Conservation (phyloP, 2,888 invertebrate species). For the Neuroscelio doddi region DNA sequence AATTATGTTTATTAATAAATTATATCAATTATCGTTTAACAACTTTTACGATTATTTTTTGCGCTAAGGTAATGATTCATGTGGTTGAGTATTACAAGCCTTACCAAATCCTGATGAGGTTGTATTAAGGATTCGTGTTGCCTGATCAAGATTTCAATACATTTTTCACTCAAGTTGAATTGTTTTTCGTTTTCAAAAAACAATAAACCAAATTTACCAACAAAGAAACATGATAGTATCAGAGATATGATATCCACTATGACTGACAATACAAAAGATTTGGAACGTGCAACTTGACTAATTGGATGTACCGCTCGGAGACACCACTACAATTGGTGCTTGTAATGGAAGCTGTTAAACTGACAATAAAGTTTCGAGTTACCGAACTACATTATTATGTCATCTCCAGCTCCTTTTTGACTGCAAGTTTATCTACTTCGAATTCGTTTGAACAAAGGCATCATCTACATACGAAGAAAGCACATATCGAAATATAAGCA, state of each 20-base stretch:
- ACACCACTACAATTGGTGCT: not conserved
- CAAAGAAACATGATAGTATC: constrained; percentile 21
- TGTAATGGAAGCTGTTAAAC: no score
- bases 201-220: constrained; percentile 13
- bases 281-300: constrained; percentile 41
- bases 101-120: no score
- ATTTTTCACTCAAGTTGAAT: no score
- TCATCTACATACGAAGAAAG: not conserved
- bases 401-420: constrained; percentile 1
- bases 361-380: not conserved
- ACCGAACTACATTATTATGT: constrained; percentile 12
- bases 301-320: constrained; percentile 31
- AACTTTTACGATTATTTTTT: no score
- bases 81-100: no score
- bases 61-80: no score
- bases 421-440: not conserved
- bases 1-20: no score
- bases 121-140: no score
- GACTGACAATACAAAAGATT: constrained; percentile 26
- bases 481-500: not conserved
- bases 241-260: constrained; percentile 13
- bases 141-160: no score
- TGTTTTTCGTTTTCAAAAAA: no score
- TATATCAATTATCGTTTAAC: no score
- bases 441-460: not conserved